A percentile compares a stretch with the other conserved stretches of the same genome.
Conservation (phyloP, 2,797 vertebrate species). For the Premnoplex brunnescens region DNA sequence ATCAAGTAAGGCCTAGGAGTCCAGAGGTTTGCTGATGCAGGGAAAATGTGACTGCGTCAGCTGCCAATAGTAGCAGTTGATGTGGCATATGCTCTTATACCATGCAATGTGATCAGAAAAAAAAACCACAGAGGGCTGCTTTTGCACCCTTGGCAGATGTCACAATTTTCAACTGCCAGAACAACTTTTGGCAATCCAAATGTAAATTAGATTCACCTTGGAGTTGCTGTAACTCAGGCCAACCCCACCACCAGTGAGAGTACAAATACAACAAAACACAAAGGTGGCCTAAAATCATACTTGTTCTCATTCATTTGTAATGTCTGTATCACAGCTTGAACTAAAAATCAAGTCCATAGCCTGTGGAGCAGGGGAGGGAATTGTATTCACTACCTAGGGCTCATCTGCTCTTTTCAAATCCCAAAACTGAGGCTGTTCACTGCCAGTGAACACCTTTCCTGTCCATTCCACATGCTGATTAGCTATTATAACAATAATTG, state of each 20-base stretch:
- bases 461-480: not conserved
- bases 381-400: not conserved
- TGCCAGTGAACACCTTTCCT: not conserved
- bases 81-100: not conserved
- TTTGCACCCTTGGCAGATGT: constrained; percentile 38
- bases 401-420: not conserved
- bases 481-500: not conserved
- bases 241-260: not conserved
- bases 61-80: not conserved
- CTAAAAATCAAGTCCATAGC: not conserved
- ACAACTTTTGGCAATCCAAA: constrained; percentile 5
- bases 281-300: not conserved
- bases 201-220: constrained; percentile 31
- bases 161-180: constrained; percentile 8
- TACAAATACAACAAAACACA: constrained; percentile 10
- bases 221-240: not conserved
- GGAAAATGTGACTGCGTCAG: not conserved
- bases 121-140: not conserved
- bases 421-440: not conserved
- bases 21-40: not conserved
- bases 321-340: not conserved
- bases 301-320: constrained; percentile 3
- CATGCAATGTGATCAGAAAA: not conserved
- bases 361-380: not conserved
- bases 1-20: not conserved